Evolutionary conservation across 2,797 vertebrate species (phyloP), one percentile per base, ranked within the genome.

Genomic region (Myotis vivesi): DNA sequence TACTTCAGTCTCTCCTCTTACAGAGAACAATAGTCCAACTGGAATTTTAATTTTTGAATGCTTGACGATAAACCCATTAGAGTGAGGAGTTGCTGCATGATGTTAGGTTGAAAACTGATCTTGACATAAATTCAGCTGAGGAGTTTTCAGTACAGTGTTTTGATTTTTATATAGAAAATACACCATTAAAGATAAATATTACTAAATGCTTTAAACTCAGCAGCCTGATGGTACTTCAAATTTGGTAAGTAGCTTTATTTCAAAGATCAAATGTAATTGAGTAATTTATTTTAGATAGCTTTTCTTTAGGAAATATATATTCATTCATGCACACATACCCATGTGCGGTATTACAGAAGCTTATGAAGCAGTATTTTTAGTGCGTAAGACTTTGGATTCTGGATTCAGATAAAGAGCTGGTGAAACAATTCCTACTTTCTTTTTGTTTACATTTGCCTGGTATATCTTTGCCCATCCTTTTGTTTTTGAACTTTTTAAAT

Each of bases 81-180:
- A 64, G 15, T 62, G 38, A 66, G 38, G 90, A 93, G 69, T 76
- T 64, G 75, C 15, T 72, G n/a, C n/a, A 4, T 75, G 66, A 59
- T 55, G 5, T 64, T 72, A 83, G 64, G 16, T 62, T 41, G 3
- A 55, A 46, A 73, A 20, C 53, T 66, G 38, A 59, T 68, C 46
- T 68, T 84, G 53, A 66, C 41, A 46, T 72, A 76, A 89, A 75
- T 57, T 73, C 8, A 73, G 30, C 23, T 19, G 33, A 77, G 66
- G 75, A 72, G 38, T 80, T 87, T 79, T 73, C 49, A 95, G 49
- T 84, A 73, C 15, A 79, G 8, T 64, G 30, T 83, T 92, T 87
- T 81, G 59, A 90, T 36, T 91, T 94, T 80, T 93, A 44, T 57
- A 44, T 90, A 51, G 90, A 90, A 90, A 72, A 84, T 41, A 69